These are phyloP conservation scores for Aldrovandia affinis DNA, from an alignment of 2,797 vertebrate genomes.

Conservation along the genomic window DNA sequence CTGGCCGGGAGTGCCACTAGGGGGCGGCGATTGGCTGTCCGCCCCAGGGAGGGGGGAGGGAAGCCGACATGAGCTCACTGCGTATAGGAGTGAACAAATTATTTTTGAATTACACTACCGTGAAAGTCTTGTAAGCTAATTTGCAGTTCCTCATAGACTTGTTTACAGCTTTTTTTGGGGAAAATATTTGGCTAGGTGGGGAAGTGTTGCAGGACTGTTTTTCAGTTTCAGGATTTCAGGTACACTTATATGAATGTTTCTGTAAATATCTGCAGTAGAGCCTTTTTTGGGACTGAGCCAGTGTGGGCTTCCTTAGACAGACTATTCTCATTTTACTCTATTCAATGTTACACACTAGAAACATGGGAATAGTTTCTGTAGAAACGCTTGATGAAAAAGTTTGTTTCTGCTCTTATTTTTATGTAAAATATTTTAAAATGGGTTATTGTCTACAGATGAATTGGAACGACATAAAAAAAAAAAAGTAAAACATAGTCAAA, in stretches of 20 bases:
- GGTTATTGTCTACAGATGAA: conserved; percentile 17
- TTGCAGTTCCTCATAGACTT: background rate
- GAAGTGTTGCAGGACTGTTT: background rate
- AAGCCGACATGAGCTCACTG: too few relatives aligned
- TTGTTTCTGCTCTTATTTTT: background rate
- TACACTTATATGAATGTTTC: background rate
- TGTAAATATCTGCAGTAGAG: background rate
- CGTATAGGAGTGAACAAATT: too few relatives aligned
- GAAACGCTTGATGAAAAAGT: background rate
- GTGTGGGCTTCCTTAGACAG: background rate
- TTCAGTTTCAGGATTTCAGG: too few relatives aligned
- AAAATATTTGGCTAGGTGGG: background rate
- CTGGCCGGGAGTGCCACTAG: too few relatives aligned
- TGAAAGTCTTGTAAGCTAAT: background rate
- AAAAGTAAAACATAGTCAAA: conserved; percentile 61
- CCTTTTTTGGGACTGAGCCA: background rate
- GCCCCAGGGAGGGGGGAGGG: too few relatives aligned
- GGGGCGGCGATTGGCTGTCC: too few relatives aligned
- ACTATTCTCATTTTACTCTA: background rate
- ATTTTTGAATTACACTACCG: too few relatives aligned
- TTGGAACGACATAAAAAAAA: conserved; percentile 33
- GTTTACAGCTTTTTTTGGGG: background rate
- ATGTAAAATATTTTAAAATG: background rate
- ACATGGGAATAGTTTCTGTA: background rate
- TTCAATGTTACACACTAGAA: background rate